Base-by-base conservation (phyloP, 2,888 invertebrate genomes). In the Scaptomyza caliginosa region DNA sequence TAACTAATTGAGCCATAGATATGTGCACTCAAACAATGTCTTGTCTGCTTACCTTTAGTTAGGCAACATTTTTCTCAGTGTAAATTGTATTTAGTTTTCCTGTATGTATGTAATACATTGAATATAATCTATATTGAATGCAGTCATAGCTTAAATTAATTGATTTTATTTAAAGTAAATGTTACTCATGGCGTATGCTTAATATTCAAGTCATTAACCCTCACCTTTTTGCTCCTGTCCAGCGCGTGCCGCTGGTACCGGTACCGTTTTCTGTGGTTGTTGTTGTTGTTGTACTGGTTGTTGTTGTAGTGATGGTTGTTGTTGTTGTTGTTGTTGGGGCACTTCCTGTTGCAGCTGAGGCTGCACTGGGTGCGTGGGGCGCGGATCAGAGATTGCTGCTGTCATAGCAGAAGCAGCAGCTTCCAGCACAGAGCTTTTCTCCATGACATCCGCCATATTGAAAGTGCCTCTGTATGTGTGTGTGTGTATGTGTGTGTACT, bases 391-490 rank as follows among this genome's bases (percentile, higher is more conserved):
- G 48, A 80, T 69, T 65, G 80, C 74, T 65, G 82, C 73, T 66
- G 82, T 64, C 65, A 73, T 72, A 77, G 43, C 26, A 43, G 78
- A 88, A 86, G 26, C 26, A 43, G 77, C 90, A 86, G 73, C 73
- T 73, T 89, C 90, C 88, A 89, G 78, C 65, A 78, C 66, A 55
- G 86, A 90, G 90, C 89, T 90, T 90, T 89, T 90, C 87, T 89
- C 90, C 88, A 90, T 77, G 71, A 89, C 85, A 81, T 89, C 89
- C 89, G 89, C 89, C 89, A 89, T 89, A 79, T 80, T 88, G 74
- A 81, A 89, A 88, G 67, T 68, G 71, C 39, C 52, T 4, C 45
- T 45, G 34, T 54, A 42, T 58, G 38, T 68, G 50, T 64, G 30
- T 68, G 32, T 65, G 6, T 62, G 45, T 63, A 43, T 69, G 24